Base-by-base conservation (phyloP, 1,140 invertebrate species). In the Coenobita brevimanus region DNA sequence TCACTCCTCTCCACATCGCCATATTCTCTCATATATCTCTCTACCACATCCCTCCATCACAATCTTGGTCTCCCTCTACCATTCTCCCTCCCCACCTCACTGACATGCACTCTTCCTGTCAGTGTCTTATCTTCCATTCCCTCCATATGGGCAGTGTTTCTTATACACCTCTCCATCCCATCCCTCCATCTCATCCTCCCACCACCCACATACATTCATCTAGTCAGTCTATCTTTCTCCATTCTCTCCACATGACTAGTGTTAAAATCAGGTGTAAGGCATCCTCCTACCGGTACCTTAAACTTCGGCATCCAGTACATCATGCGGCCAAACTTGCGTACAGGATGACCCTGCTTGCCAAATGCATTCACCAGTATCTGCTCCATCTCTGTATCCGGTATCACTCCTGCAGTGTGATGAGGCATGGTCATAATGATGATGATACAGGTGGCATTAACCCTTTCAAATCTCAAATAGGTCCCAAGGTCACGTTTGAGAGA, bases 261-360 rank as follows among this genome's bases (percentile, higher is more conserved):
- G 94, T 0, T 97, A 96, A 38, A 97, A 89, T 0, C 95, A 94
- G 50, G 95, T 93, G 0, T 98, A 97, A 54, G 98, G 91, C 0
- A 95, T 95, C 95, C 96, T 99, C 2, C 98, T 98, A 90, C 97
- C 97, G 96, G 92, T 92, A 99, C 96, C 91, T 95, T 97, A 91
- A 99, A 97, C 92, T 99, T 99, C 3, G 98, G 98, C 95, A 99
- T 96, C 99, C 99, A 99, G 92, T 99, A 99, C 94, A 97, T 95
- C 96, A 99, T 98, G 69, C 97, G 94, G 94, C 95, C 96, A 91
- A 95, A 97, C 92, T 98, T 99, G 86, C 96, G 93, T 17, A 97
- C 92, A 0, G 97, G 96, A 92, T 95, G 94, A 15, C 95, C 95
- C 91, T 95, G 93, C 82, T 94, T 93, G 0, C 98, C 98, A 94